These are phyloP conservation scores for Platysternon megacephalum DNA, from an alignment of 2,113 vertebrate species.

Conservation along the genomic window DNA sequence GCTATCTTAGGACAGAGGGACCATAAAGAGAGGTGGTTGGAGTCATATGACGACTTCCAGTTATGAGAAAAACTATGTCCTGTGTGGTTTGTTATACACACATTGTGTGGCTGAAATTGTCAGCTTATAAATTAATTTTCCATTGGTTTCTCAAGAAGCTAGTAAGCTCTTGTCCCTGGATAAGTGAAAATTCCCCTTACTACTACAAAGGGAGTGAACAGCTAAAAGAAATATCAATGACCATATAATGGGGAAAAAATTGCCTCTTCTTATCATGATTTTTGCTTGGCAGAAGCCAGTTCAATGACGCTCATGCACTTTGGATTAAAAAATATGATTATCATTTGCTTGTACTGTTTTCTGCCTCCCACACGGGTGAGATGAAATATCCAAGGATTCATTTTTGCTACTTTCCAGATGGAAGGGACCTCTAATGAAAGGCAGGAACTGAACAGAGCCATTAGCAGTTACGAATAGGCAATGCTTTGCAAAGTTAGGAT, in stretches of 20 bases:
- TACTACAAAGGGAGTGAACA: not conserved
- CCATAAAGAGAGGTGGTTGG: not conserved
- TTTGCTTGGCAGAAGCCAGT: not conserved
- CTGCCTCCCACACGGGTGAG: constrained; percentile 18
- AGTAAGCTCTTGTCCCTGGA: not conserved
- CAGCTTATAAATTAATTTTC: not conserved
- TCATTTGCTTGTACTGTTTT: not conserved
- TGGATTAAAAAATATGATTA: constrained; percentile 29
- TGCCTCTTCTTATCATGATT: not conserved
- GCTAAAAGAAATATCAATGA: not conserved
- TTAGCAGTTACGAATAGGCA: constrained; percentile 24
- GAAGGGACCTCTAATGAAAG: constrained; percentile 7
- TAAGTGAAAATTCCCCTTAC: not conserved
- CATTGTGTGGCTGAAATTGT: not conserved
- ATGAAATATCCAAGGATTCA: constrained; percentile 9
- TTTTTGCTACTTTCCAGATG: not conserved
- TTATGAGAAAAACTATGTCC: not conserved
- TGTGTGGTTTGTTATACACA: not conserved
- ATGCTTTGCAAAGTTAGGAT: constrained; percentile 42
- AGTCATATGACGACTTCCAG: not conserved
- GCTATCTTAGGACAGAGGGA: not conserved
- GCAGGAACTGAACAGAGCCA: not conserved
- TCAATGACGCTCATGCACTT: not conserved
- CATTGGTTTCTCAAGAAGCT: not conserved
- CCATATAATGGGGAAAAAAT: accelerated